Conservation (phyloP, 2,888 invertebrate species). For the Thecophora atra region DNA sequence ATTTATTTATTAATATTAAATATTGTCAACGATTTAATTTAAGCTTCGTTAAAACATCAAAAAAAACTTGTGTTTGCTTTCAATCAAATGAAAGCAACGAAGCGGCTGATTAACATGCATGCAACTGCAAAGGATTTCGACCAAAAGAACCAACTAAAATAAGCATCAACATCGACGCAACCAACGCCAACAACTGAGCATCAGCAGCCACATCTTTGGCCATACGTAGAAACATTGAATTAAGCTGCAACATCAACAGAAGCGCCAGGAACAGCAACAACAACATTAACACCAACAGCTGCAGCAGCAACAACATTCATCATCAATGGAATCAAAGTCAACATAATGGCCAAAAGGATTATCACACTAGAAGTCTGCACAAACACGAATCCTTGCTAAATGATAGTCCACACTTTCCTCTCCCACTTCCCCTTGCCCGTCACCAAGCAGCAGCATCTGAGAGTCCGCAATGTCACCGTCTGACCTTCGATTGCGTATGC, state of each 20-base stretch:
- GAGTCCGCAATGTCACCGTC: slow-evolving; percentile 20
- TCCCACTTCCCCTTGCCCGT: too few relatives aligned
- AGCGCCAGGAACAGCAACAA: neutral
- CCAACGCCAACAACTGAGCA: neutral
- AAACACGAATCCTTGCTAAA: slow-evolving; percentile 4
- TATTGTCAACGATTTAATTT: too few relatives aligned
- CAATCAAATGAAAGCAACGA: too few relatives aligned
- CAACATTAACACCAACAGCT: slow-evolving; percentile 1
- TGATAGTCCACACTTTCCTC: neutral
- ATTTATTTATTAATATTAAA: too few relatives aligned
- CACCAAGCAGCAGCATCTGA: neutral
- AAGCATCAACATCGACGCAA: too few relatives aligned
- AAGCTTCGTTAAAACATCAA: too few relatives aligned
- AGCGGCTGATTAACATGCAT: neutral
- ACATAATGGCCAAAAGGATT: slow-evolving; percentile 35
- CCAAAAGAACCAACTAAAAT: neutral
- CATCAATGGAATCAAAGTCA: slow-evolving; percentile 28
- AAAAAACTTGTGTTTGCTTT: too few relatives aligned
- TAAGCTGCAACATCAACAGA: neutral
- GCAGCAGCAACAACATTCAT: slow-evolving; percentile 3
- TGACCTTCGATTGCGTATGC: slow-evolving; percentile 34
- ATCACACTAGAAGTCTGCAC: slow-evolving; percentile 31
- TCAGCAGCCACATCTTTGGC: neutral
- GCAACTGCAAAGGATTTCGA: neutral
- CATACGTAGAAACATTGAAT: neutral